Conservation (phyloP, 2,113 vertebrate genomes). For the Pomatorhinus ruficollis region DNA sequence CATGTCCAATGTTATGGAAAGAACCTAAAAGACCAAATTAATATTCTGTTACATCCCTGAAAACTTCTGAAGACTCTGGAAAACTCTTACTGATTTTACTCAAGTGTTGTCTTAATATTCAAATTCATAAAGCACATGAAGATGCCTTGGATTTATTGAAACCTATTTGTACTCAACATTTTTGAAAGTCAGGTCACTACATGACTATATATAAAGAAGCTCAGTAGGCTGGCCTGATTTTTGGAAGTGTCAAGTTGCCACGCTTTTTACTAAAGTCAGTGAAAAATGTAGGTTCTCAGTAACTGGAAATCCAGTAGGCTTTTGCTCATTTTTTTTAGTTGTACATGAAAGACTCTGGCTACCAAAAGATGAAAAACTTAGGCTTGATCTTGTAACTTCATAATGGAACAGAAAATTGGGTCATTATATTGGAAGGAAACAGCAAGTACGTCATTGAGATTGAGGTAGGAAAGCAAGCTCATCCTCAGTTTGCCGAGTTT, state of each 20-base stretch:
- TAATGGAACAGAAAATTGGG: background rate
- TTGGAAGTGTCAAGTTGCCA: background rate
- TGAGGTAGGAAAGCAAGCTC: background rate
- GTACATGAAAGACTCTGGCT: background rate
- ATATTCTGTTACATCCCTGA: background rate
- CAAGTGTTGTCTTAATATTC: background rate
- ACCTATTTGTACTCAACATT: background rate
- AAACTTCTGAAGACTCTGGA: background rate
- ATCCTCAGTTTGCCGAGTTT: background rate
- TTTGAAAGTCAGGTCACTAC: constrained; percentile 2
- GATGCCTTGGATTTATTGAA: background rate
- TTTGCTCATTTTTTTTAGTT: background rate
- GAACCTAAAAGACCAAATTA: background rate
- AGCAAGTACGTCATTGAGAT: background rate
- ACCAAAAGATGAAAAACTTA: background rate
- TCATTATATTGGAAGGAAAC: background rate
- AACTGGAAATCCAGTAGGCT: background rate
- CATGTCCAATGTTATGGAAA: background rate
- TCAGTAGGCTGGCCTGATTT: constrained; percentile 6
- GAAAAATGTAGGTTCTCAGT: background rate
- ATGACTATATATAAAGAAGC: background rate
- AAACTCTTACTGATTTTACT: background rate
- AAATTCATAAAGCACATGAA: background rate
- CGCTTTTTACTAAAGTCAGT: background rate
- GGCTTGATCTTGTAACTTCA: background rate